phyloP scores from a whole-genome alignment of 2,113 vertebrate species.

The Gracilinanus agilis region DNA sequence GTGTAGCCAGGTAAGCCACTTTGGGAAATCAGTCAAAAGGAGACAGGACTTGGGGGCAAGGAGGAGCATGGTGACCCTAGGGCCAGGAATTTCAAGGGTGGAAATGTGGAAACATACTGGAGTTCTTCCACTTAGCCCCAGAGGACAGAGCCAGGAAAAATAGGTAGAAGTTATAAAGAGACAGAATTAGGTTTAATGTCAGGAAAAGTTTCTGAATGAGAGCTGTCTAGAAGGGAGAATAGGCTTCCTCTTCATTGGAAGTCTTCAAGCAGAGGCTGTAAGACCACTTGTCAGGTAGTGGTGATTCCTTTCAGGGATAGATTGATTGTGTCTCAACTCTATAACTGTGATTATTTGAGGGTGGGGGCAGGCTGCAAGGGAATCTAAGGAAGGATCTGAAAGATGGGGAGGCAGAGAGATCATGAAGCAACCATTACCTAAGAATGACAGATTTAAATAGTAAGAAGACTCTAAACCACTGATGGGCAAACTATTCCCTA shows the following conservation, averaged over 20 bases:
- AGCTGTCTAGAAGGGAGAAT: neutral
- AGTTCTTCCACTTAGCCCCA: neutral
- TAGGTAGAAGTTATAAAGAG: neutral
- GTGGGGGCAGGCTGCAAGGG: neutral
- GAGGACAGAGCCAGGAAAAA: neutral
- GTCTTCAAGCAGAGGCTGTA: neutral
- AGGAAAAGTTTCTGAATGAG: neutral
- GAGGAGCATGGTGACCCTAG: no score
- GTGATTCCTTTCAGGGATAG: neutral
- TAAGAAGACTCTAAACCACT: no score
- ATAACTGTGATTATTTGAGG: neutral
- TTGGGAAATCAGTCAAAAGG: no score
- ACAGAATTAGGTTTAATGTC: neutral
- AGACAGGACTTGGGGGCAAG: neutral
- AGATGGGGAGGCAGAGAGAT: neutral
- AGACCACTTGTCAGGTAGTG: neutral
- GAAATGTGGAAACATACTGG: neutral
- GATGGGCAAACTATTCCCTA: no score
- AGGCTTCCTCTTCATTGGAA: neutral
- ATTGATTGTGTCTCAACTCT: neutral
- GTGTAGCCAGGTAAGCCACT: slow-evolving; percentile 84
- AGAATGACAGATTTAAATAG: no score
- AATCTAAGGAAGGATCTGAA: neutral
- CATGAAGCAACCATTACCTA: neutral
- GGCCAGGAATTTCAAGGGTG: neutral